Conservation (phyloP, 1,140 invertebrate species). For the Neuroterus valhalla region DNA sequence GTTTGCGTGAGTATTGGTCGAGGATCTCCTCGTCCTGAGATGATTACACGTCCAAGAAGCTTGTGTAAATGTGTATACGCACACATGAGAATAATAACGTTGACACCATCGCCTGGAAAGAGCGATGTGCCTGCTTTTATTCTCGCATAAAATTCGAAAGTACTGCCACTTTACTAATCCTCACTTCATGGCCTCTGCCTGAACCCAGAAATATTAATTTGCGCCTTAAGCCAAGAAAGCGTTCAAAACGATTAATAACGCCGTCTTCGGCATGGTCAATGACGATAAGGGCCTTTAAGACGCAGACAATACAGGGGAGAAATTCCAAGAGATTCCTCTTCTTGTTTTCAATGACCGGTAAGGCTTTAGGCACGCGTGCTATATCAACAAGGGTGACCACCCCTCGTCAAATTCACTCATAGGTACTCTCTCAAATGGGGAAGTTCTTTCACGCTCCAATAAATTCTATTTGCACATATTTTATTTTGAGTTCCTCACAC, state of each 20-base stretch:
- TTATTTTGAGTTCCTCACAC: background rate
- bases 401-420: slow-evolving; percentile 1
- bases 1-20: slow-evolving; percentile 52
- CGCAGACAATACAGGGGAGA: slow-evolving; percentile 2
- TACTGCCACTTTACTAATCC: slow-evolving; percentile 8
- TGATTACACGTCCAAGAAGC: slow-evolving; percentile 52
- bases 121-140: slow-evolving; percentile 6
- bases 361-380: slow-evolving; percentile 14
- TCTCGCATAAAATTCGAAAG: background rate
- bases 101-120: background rate
- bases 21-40: slow-evolving; percentile 41
- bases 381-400: slow-evolving; percentile 32
- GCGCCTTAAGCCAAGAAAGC: slow-evolving; percentile 27
- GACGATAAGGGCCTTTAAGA: slow-evolving; percentile 34
- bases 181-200: slow-evolving; percentile 21
- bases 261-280: slow-evolving; percentile 22
- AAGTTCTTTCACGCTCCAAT: background rate
- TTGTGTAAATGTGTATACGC: slow-evolving; percentile 25
- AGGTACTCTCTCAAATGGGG: slow-evolving; percentile 1
- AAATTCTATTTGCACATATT: background rate
- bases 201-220: slow-evolving; percentile 29
- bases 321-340: slow-evolving; percentile 9
- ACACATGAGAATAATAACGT: slow-evolving; percentile 17
- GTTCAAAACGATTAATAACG: slow-evolving; percentile 35
- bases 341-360: slow-evolving; percentile 24